phyloP scores from a whole-genome alignment of 2,888 invertebrate genomes.

The Hetaerina titia region DNA sequence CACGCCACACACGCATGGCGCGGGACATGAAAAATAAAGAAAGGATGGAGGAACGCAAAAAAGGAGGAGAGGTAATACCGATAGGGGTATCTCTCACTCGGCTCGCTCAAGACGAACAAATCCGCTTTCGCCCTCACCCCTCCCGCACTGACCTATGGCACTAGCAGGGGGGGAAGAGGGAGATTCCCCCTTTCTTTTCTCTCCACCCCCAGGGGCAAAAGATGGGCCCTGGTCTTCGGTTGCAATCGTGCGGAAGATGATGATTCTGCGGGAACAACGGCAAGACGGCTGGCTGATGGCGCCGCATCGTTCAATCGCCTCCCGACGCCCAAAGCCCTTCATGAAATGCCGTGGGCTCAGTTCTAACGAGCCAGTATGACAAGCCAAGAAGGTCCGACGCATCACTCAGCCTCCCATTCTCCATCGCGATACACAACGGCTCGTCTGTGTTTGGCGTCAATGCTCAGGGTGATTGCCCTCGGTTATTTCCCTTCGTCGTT shows the following conservation, averaged over 20 bases:
- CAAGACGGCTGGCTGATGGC: background rate
- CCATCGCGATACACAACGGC: background rate
- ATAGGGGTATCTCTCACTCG: background rate
- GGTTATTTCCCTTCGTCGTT: background rate
- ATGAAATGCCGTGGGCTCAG: background rate
- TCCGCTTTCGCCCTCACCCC: background rate
- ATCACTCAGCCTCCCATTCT: background rate
- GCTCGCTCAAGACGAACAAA: background rate
- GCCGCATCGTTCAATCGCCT: background rate
- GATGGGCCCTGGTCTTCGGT: background rate
- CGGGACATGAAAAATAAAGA: background rate
- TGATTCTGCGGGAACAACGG: background rate
- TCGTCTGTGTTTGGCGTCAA: background rate
- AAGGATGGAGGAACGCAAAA: background rate
- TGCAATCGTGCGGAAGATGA: background rate
- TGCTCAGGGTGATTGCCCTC: background rate
- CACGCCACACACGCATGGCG: background rate
- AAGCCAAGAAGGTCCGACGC: background rate
- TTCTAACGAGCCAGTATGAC: conserved; percentile 26
- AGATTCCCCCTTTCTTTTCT: background rate
- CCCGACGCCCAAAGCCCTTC: background rate
- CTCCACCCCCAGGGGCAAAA: background rate
- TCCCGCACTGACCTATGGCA: background rate
- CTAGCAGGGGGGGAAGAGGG: background rate
- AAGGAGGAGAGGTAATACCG: background rate